Conservation (phyloP, 2,888 invertebrate species). For the Lepidochrysops patricia region DNA sequence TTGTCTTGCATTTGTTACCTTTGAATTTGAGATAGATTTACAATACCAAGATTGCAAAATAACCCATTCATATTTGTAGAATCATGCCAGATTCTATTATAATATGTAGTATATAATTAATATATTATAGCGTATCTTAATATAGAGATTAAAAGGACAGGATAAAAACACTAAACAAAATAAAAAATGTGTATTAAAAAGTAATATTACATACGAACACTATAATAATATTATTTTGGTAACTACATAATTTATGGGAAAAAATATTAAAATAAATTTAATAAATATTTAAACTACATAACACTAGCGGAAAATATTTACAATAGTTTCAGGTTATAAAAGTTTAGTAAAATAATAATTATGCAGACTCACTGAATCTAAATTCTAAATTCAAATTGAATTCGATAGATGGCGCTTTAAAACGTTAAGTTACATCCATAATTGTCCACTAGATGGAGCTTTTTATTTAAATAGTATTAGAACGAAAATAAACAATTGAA, state of each 20-base stretch:
- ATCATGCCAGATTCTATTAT: no score
- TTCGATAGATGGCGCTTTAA: background rate
- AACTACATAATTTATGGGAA: slow-evolving; percentile 34
- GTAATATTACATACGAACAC: slow-evolving; percentile 22
- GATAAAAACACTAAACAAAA: slow-evolving; percentile 17
- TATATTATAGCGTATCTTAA: no score
- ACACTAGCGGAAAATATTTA: slow-evolving; percentile 45
- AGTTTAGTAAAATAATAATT: background rate
- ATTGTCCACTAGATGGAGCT: background rate
- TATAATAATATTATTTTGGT: slow-evolving; percentile 32
- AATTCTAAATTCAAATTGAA: background rate
- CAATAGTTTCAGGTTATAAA: slow-evolving; percentile 33
- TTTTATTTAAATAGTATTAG: background rate
- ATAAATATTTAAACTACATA: slow-evolving; percentile 38
- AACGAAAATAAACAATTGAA: background rate
- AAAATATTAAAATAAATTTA: slow-evolving; percentile 19
- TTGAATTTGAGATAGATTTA: no score
- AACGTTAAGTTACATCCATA: background rate
- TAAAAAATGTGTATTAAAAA: slow-evolving; percentile 22
- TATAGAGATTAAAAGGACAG: background rate
- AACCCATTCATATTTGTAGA: no score
- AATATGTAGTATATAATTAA: no score
- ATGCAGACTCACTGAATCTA: background rate
- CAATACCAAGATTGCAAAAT: no score
- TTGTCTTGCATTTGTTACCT: no score